A percentile compares a stretch with the other conserved stretches of the same genome.
phyloP scores from a whole-genome alignment of 2,113 vertebrate genomes.

The Paedocypris sp. region DNA sequence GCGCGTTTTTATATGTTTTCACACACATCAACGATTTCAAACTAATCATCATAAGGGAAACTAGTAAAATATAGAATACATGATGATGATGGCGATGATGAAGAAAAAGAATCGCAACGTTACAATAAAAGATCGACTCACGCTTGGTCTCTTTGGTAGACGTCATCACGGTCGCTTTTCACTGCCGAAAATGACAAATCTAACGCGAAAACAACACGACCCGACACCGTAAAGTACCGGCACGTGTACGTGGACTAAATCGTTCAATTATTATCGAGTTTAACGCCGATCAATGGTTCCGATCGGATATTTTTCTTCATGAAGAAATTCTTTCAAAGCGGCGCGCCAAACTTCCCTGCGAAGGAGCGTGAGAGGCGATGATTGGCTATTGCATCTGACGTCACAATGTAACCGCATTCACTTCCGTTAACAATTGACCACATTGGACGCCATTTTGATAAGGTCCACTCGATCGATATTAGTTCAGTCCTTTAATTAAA shows the following conservation, averaged over 20 bases:
- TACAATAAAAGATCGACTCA: constrained; percentile 6
- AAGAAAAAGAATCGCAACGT: background rate
- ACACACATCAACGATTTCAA: no score
- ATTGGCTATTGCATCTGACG: constrained; percentile 16
- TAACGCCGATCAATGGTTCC: background rate
- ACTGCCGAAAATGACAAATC: background rate
- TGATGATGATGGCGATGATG: background rate
- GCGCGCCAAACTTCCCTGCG: constrained; percentile 20
- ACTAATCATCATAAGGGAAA: background rate
- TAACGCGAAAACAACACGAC: background rate
- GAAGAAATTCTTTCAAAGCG: background rate
- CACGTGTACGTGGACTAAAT: background rate
- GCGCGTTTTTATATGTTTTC: no score
- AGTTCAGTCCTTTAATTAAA: no score
- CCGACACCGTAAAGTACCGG: background rate
- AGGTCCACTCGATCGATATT: no score
- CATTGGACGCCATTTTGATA: background rate
- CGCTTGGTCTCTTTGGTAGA: constrained; percentile 28
- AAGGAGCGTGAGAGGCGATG: background rate
- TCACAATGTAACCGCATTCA: no score
- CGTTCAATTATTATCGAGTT: background rate
- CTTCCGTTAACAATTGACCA: no score
- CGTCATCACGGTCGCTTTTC: constrained; percentile 14
- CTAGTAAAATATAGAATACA: background rate
- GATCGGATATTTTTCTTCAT: background rate